Conservation (phyloP, 2,113 vertebrate species). For the Poeciliopsis occidentalis region DNA sequence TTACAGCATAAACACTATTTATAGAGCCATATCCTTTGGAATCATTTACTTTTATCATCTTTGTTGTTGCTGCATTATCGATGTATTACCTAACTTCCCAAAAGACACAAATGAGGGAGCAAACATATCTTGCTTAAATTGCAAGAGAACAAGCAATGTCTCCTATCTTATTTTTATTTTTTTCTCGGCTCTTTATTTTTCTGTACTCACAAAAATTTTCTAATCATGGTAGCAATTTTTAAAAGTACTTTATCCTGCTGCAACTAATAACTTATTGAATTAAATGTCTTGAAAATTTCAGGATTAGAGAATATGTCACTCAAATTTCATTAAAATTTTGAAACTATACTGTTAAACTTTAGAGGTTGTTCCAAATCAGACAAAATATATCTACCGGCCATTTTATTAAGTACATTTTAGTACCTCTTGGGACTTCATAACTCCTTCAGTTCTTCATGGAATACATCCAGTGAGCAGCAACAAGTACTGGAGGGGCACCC, state of each 20-base stretch:
- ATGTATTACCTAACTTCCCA: slow-evolving; percentile 49
- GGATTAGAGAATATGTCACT: not conserved
- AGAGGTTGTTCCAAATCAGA: not conserved
- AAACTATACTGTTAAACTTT: not conserved
- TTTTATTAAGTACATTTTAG: not conserved
- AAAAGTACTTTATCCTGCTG: too few relatives aligned
- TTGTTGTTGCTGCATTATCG: slow-evolving; percentile 52
- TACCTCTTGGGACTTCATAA: not conserved
- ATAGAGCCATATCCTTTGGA: slow-evolving; percentile 6
- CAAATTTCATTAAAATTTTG: not conserved
- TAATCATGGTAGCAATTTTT: not conserved
- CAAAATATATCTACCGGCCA: too few relatives aligned
- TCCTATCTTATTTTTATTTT: not conserved
- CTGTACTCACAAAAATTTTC: not conserved
- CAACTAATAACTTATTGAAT: not conserved
- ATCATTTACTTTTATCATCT: slow-evolving; percentile 37
- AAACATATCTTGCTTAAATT: slow-evolving; percentile 20
- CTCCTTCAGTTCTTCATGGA: not conserved
- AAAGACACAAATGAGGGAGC: slow-evolving; percentile 26
- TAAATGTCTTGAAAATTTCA: not conserved
- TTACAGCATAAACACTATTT: not conserved
- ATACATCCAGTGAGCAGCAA: not conserved
- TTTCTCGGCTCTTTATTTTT: not conserved
- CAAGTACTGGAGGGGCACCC: too few relatives aligned
- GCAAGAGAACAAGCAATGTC: not conserved